Conservation (phyloP, 2,888 invertebrate species). For the Cancer borealis region DNA sequence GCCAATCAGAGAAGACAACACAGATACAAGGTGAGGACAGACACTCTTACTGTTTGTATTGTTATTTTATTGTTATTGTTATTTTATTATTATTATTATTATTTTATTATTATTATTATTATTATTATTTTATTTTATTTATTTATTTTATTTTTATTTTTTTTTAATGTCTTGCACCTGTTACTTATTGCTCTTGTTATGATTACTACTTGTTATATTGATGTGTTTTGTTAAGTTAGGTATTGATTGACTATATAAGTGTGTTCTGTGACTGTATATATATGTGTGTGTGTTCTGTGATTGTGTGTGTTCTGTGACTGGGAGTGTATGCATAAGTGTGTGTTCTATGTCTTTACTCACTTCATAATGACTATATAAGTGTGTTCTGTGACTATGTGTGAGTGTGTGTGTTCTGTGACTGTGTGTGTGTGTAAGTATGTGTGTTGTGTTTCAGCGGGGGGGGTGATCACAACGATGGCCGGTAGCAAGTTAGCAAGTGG, state of each 20-base stretch:
- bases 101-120: neutral
- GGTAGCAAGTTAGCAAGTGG: slow-evolving; percentile 64
- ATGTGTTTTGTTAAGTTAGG: too few species aligned
- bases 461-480: slow-evolving; percentile 64
- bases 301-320: too few species aligned
- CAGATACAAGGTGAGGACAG: slow-evolving; percentile 55
- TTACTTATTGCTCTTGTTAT: too few species aligned
- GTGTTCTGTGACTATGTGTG: neutral
- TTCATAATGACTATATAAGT: too few species aligned
- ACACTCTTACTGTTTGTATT: neutral
- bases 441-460: slow-evolving; percentile 44
- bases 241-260: neutral
- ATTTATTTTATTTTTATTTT: too few species aligned
- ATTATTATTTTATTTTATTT: neutral
- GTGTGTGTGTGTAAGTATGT: neutral
- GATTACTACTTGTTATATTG: too few species aligned
- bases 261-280: neutral
- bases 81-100: neutral
- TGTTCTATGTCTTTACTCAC: neutral
- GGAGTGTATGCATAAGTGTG: neutral
- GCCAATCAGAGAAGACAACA: slow-evolving; percentile 63
- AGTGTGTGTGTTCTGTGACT: neutral
- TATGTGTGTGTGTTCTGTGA: neutral
- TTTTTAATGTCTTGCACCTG: too few species aligned
- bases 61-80: neutral